Base-by-base conservation (phyloP, 2,113 vertebrate genomes). In the Ammodytes marinus region DNA sequence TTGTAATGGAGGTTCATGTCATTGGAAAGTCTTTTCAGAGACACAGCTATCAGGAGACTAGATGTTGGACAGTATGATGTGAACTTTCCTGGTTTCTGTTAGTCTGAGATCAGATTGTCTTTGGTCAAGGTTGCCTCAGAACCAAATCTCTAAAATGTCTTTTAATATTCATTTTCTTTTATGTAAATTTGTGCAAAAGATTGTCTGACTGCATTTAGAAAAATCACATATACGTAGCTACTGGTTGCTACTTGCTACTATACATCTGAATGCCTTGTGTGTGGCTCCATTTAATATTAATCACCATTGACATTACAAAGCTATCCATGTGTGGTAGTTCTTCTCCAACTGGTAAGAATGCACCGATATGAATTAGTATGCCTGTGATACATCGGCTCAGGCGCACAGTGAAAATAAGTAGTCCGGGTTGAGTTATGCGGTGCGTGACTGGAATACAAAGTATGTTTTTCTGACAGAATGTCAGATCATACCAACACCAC, bases 401-500 rank as follows among this genome's bases (percentile, higher is more conserved):
- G 42, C 67, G n/a, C 79, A 61, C n/a, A 14, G 59, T 43, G 53
- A 7, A 52, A 85, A 52, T 67, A 69, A 15, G 78, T 49, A 65
- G 69, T 59, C 53, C 4, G 6, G 35, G 8, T 74, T 70, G 67
- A 74, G 65, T 73, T 83, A 57, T 84, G 43, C 58, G 59, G 70
- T 10, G 69, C 86, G 80, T 86, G 89, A 81, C 35, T 46, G 47
- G 91, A 90, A 89, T 91, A 82, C 75, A 64, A 46, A 90, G 37
- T 43, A 54, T 59, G 69, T 58, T 80, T 71, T 74, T 74, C 82
- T 82, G 72, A 77, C 73, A 83, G 49, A 60, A 58, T 78, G 71
- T 74, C 75, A 82, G 64, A 70, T 82, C 63, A 76, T 64, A 71
- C 67, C 47, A 77, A 39, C 71, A 78, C 70, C 68, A 58, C 68